These are phyloP conservation scores for Oegoconia quadripuncta DNA, from an alignment of 2,888 invertebrate genomes.

Conservation along the genomic window DNA sequence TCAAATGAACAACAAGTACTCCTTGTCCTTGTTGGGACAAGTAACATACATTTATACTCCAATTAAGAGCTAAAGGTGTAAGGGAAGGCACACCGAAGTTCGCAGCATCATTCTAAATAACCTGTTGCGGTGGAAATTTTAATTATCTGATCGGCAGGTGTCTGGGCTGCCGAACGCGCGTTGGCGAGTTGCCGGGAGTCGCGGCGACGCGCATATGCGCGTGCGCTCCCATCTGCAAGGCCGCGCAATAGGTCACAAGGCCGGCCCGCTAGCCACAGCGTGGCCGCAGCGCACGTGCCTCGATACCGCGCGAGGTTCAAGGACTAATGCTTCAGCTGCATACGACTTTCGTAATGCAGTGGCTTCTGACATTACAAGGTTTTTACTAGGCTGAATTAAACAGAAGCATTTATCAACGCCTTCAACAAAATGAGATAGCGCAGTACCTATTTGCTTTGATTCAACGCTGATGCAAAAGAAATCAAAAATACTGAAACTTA, in stretches of 20 bases:
- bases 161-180: too few relatives aligned
- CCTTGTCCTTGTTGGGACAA: too few relatives aligned
- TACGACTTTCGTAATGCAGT: neutral
- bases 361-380: constrained; percentile 1
- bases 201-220: too few relatives aligned
- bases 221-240: constrained; percentile 51
- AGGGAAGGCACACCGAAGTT: neutral
- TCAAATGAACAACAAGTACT: too few relatives aligned
- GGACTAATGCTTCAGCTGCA: constrained; percentile 51
- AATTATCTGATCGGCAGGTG: neutral
- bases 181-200: too few relatives aligned
- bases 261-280: constrained; percentile 49
- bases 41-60: too few relatives aligned
- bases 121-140: neutral
- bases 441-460: too few relatives aligned
- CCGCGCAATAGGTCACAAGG: constrained; percentile 70
- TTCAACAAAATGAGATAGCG: too few relatives aligned
- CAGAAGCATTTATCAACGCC: too few relatives aligned
- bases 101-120: neutral
- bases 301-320: constrained; percentile 35
- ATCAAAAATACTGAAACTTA: too few relatives aligned
- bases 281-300: constrained; percentile 34
- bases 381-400: constrained; percentile 33
- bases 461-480: too few relatives aligned
- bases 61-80: neutral